These are phyloP conservation scores for Larimichthys crocea DNA, from an alignment of 2,113 vertebrate genomes.

Conservation along the genomic window DNA sequence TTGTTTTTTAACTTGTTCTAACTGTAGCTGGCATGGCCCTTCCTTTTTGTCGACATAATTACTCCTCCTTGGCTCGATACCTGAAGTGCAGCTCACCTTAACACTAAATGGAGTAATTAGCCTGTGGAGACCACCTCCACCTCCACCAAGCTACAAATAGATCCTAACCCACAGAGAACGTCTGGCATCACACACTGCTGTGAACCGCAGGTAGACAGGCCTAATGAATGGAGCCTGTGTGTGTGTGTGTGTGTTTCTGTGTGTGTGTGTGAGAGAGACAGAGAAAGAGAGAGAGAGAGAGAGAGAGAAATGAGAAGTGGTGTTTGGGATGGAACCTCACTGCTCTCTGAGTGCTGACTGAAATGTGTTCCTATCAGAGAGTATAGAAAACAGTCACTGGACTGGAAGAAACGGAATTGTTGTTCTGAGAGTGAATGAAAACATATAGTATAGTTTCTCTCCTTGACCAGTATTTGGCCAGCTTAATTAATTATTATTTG, in stretches of 20 bases:
- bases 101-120: constrained; percentile 71
- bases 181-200: constrained; percentile 46
- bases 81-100: constrained; percentile 65
- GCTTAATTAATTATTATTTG: too few species aligned
- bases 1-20: constrained; percentile 48
- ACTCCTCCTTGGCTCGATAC: constrained; percentile 38
- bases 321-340: not conserved
- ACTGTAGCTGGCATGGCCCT: not conserved
- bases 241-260: constrained; percentile 28
- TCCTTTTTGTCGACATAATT: constrained; percentile 58
- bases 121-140: constrained; percentile 62
- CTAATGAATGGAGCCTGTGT: constrained; percentile 45
- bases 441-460: not conserved
- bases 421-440: not conserved
- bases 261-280: not conserved
- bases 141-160: constrained; percentile 62
- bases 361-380: not conserved
- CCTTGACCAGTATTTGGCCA: too few species aligned
- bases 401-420: not conserved
- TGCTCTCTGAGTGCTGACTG: not conserved
- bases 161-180: constrained; percentile 52
- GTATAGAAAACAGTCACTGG: not conserved
- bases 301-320: not conserved
- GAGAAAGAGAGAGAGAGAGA: not conserved
- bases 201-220: constrained; percentile 36